A percentile compares a stretch with the other conserved stretches of the same genome.
phyloP scores from a whole-genome alignment of 2,113 vertebrate genomes.

The Phylloscopus trochilus region DNA sequence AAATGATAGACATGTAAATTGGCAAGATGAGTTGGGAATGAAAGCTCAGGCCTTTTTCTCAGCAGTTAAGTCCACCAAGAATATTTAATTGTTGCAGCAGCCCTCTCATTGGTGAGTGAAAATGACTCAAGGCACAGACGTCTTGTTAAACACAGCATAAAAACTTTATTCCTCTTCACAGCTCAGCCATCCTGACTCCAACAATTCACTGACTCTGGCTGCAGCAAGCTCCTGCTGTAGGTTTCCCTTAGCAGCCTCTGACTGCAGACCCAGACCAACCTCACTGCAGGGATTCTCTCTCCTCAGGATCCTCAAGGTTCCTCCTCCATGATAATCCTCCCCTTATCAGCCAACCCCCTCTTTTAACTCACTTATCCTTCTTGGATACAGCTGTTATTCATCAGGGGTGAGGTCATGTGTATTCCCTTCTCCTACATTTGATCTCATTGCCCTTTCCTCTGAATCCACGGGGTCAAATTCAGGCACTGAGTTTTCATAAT shows the following conservation, averaged over 20 bases:
- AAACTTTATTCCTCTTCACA: background rate
- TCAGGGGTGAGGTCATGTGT: background rate
- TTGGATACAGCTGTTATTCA: background rate
- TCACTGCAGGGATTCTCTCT: background rate
- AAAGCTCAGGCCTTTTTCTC: background rate
- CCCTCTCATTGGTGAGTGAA: background rate
- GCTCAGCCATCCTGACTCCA: background rate
- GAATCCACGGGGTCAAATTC: background rate
- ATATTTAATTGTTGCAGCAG: background rate
- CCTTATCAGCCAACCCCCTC: background rate
- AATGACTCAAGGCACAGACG: background rate
- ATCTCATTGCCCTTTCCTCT: background rate
- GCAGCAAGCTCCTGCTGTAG: background rate
- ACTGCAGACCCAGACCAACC: background rate
- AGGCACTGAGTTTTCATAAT: background rate
- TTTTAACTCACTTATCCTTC: background rate
- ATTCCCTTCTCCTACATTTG: background rate
- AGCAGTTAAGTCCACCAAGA: background rate
- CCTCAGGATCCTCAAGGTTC: background rate
- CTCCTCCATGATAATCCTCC: background rate
- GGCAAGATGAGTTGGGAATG: background rate
- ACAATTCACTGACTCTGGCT: background rate
- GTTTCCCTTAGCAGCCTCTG: background rate
- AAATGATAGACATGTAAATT: accelerated
- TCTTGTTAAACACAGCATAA: background rate